Evolutionary conservation across 2,113 vertebrate species (phyloP), one percentile per base, ranked within the genome.

Genomic region (Phyllostomus discolor): DNA sequence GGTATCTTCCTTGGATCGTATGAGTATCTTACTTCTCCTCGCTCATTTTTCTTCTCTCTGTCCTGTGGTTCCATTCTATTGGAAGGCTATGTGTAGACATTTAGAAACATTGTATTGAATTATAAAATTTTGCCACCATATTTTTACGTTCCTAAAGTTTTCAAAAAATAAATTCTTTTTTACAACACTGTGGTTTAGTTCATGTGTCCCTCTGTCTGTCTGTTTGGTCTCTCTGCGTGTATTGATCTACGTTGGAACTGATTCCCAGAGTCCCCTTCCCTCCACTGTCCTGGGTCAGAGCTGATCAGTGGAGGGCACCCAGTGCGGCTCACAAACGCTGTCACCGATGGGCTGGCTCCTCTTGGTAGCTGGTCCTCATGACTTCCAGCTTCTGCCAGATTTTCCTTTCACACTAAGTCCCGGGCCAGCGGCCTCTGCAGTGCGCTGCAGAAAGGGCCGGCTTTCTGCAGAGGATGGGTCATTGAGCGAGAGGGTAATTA

Each of bases 101-200:
- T 46, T 82, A 80, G 57, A 85, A 88, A 70, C 66, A 50, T 28
- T 75, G 31, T 26, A 82, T 46, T 87, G 15, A 70, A 31, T 90
- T 76, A 48, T 76, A 66, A 54, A 95, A 78, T 22, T 22, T 16
- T 83, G 20, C 11, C n/a, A 26, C 35, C 52, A n/a, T 33, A 43
- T 70, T 91, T 72, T 90, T 41, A 28, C 46, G 88, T 91, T 84
- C 88, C 28, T 82, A 26, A 87, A 66, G 38, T 43, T 69, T 76
- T 48, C 59, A 35, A 4, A n/a, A 28, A 48, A 33, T 84, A 59
- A 35, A 54, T 54, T 24, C 4, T 84, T 57, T 88, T 83, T 72
- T 22, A 28, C 11, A 73, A 7, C 22, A 31, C 22, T 38, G 7
- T n/a, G 20, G 43, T 95, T 35, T 76, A 28, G 81, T 69, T 76